Evolutionary conservation across 2,888 invertebrate species (phyloP).

Genomic region (Hylaea fasciaria): DNA sequence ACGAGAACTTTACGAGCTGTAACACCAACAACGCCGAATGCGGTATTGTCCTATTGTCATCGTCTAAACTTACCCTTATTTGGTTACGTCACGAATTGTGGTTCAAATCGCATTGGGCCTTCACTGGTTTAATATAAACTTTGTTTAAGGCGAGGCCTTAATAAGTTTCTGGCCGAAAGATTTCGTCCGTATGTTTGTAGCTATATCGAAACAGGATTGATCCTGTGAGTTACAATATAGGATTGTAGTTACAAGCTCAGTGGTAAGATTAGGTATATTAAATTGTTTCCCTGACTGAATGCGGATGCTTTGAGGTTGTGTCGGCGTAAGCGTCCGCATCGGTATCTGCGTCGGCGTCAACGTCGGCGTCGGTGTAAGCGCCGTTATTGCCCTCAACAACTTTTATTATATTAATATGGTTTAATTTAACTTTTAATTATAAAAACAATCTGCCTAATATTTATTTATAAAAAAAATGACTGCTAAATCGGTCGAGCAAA

Average conservation of each 20-base stretch:
- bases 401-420: no score
- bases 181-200: slow-evolving; percentile 22
- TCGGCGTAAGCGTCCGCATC: no score
- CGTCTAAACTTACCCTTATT: slow-evolving; percentile 20
- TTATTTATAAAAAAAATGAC: no score
- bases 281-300: no score
- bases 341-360: no score
- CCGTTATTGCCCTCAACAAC: no score
- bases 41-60: slow-evolving; percentile 5
- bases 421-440: no score
- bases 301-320: not conserved
- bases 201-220: slow-evolving; percentile 21
- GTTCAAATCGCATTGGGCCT: slow-evolving; percentile 22
- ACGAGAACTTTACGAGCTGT: no score
- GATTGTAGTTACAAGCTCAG: not conserved
- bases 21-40: not conserved
- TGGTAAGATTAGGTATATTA: no score
- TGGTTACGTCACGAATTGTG: slow-evolving; percentile 29
- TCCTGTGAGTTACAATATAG: slow-evolving; percentile 2
- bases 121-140: slow-evolving; percentile 32
- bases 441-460: no score
- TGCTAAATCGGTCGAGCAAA: no score
- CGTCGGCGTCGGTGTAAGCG: no score
- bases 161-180: slow-evolving; percentile 30
- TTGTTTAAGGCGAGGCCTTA: slow-evolving; percentile 29